A percentile compares a stretch with the other conserved stretches of the same genome.
These are phyloP conservation scores for Lucinisca nassula DNA, from an alignment of 2,888 invertebrate genomes.

Conservation along the genomic window DNA sequence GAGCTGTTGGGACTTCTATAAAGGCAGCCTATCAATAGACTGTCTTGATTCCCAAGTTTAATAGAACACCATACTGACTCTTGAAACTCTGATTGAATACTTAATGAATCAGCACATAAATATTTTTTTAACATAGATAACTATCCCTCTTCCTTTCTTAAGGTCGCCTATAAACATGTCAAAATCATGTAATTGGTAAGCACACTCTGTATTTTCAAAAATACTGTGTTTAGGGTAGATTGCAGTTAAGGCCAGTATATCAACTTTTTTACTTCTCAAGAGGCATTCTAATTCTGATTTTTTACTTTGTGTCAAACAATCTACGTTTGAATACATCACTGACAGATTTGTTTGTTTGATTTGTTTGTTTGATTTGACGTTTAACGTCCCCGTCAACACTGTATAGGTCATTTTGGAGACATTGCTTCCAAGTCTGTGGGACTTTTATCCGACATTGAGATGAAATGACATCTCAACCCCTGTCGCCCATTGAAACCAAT, in stretches of 20 bases:
- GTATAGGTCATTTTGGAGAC: too few relatives aligned
- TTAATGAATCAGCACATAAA: neutral
- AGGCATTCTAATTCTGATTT: neutral
- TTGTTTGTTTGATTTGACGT: too few relatives aligned
- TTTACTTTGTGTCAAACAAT: neutral
- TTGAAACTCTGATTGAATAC: neutral
- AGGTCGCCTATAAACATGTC: neutral
- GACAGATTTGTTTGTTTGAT: too few relatives aligned
- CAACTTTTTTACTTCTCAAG: neutral
- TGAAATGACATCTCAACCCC: too few relatives aligned
- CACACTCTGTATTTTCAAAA: neutral
- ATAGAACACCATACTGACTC: neutral
- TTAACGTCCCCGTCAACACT: too few relatives aligned
- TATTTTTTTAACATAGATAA: neutral
- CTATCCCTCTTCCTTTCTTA: neutral
- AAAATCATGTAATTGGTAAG: neutral
- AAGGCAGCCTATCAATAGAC: neutral
- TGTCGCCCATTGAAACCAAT: too few relatives aligned
- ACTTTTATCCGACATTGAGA: too few relatives aligned
- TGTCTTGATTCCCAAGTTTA: neutral
- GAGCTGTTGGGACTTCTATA: neutral
- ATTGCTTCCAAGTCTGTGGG: too few relatives aligned
- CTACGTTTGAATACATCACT: neutral
- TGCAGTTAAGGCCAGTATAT: neutral
- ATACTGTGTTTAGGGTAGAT: neutral